These are phyloP conservation scores for Channa striata DNA, from an alignment of 2,797 vertebrate species.

Conservation along the genomic window DNA sequence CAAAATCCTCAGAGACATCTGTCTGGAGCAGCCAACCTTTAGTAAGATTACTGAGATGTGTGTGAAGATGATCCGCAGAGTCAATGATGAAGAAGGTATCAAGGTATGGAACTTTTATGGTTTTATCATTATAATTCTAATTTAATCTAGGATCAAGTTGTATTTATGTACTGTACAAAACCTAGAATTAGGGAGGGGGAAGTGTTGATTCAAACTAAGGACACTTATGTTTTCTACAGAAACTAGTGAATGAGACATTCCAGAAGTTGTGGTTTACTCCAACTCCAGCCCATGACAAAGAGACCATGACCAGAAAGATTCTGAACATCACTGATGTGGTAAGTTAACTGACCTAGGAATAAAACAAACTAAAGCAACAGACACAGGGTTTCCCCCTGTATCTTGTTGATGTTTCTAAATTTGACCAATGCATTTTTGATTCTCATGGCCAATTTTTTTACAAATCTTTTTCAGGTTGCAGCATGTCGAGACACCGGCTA, in stretches of 20 bases:
- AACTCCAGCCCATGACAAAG: constrained; percentile 93
- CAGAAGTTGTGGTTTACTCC: constrained; percentile 99
- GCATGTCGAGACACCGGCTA: constrained; percentile 98
- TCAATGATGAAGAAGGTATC: constrained; percentile 98
- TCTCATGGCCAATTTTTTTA: constrained; percentile 26
- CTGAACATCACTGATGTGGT: constrained; percentile 99
- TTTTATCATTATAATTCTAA: background rate
- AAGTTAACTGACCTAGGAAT: constrained; percentile 46
- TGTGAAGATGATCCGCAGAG: constrained; percentile 98
- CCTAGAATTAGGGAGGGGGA: background rate
- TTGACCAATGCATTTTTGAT: background rate
- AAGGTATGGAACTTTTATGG: constrained; percentile 83
- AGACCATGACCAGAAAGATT: constrained; percentile 97
- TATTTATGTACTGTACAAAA: too few relatives aligned
- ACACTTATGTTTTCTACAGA: constrained; percentile 78
- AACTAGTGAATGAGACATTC: constrained; percentile 99
- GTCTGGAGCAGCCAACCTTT: constrained; percentile 96
- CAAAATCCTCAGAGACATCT: constrained; percentile 97
- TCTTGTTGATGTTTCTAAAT: background rate
- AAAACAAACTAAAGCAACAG: background rate
- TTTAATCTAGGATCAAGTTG: too few relatives aligned
- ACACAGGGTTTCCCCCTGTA: background rate
- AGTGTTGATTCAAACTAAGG: background rate
- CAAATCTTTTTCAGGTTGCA: constrained; percentile 88
- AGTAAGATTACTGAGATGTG: constrained; percentile 99